Base-by-base conservation (phyloP, 1,140 invertebrate genomes). In the Drusus annulatus region DNA sequence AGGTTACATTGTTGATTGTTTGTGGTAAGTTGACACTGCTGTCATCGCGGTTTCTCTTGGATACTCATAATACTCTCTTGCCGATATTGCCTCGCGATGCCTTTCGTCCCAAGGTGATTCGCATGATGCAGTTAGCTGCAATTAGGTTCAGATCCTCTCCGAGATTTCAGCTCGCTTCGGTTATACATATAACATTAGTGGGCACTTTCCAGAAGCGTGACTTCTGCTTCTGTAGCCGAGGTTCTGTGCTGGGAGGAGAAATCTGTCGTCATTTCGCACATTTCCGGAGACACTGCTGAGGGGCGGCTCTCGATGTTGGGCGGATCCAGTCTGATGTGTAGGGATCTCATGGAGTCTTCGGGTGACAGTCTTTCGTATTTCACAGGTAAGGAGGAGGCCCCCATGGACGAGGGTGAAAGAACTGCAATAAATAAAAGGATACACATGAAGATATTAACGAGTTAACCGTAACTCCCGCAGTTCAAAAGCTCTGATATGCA, bases 241-340 rank as follows among this genome's bases (percentile, higher is more conserved):
- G 60, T 31, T 45, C 51, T 21, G 10, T 51, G 58, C 16, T 78
- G 56, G 0, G 75, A 51, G 0, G 80, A 25, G 28, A 81, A 81
- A 23, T 78, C 78, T 0, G 78, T 80, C 50, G 71, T 63, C 81
- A 83, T 78, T 76, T 83, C 81, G 51, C 81, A 83, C 78, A 83
- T 80, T 23, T 79, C 78, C 16, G 81, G 79, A 52, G 75, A 65
- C 15, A 65, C 69, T 69, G 77, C 76, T 78, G 78, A 52, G 60
- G 79, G 21, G 28, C 28, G 21, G 8, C 78, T 25, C 10, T 82
- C 78, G 17, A 58, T 52, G 13, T 15, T 60, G 10, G 81, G 81
- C 19, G 79, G 81, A 56, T 83, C 81, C 3, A 83, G 71, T 52
- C 81, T 23, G 23, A 83, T 83, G 79, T 83, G 81, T 10, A 83